phyloP scores from a whole-genome alignment of 2,113 vertebrate species.

The Panurus biarmicus region DNA sequence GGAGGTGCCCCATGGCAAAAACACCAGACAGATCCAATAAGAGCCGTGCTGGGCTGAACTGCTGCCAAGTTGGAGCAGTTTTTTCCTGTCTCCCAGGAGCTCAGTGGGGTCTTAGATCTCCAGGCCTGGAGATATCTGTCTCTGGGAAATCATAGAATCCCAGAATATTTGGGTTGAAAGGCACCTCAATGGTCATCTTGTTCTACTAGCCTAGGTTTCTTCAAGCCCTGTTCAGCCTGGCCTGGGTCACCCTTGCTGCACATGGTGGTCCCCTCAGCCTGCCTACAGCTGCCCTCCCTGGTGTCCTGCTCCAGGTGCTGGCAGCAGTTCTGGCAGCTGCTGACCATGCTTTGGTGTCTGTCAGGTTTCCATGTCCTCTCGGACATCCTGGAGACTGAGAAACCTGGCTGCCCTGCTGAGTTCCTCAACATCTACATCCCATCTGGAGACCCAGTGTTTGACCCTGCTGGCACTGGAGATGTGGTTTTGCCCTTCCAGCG shows the following conservation, averaged over 20 bases:
- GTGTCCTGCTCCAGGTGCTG: neutral
- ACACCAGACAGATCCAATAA: fast-evolving
- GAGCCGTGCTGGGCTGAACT: fast-evolving
- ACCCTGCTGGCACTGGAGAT: slow-evolving; percentile 59
- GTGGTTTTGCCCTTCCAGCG: slow-evolving; percentile 85
- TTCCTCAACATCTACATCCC: slow-evolving; percentile 87
- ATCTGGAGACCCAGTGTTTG: slow-evolving; percentile 79
- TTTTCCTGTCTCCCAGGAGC: neutral
- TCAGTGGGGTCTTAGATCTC: neutral
- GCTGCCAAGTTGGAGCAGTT: neutral
- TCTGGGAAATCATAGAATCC: neutral
- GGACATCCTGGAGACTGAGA: slow-evolving; percentile 67
- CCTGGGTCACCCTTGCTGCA: neutral
- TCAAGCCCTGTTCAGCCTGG: neutral
- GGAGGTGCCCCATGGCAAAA: neutral
- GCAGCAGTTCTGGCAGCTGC: neutral
- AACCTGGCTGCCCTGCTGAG: slow-evolving; percentile 78
- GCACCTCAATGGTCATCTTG: neutral
- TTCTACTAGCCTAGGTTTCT: neutral
- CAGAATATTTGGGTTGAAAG: neutral
- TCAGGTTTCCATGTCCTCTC: slow-evolving; percentile 78
- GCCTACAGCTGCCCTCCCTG: neutral
- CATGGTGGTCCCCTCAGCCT: neutral
- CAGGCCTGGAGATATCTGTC: neutral
- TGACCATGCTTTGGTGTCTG: neutral